Base-by-base conservation (phyloP, 2,113 vertebrate genomes). In the Excalfactoria chinensis region DNA sequence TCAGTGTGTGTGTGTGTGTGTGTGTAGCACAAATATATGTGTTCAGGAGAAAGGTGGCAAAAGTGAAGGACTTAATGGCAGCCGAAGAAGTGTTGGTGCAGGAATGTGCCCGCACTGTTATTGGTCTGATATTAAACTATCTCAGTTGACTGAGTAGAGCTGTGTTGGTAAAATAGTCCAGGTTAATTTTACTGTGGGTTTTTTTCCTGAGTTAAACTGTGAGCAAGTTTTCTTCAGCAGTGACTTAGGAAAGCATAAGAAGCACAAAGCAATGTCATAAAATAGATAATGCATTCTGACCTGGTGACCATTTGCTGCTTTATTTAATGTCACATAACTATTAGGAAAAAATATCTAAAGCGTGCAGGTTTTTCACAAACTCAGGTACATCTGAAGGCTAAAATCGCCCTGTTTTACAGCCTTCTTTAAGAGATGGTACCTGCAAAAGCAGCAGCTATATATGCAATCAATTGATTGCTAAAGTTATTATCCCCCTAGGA, bases 401-500 rank as follows among this genome's bases (percentile, higher is more conserved):
- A 14, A 35, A 92, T 96, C 89, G 92, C 87, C 68, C 67, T 93
- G 30, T 94, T 90, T 97, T 83, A 40, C 79, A 82, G 12, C 77
- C 53, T 90, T 71, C 77, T 91, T 96, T 88, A 93, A 89, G 94
- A 90, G 80, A 49, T 72, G 76, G 59, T 93, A 80, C 89, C 81
- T 94, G 71, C 72, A 87, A 72, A 94, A 86, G 9, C 70, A 78
- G 53, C 71, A 51, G 49, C 49, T 28, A 28, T 89, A 69, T 88
- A 69, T 96, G 79, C 91, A 97, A 94, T 97, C 84, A 96, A 58
- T 95, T 96, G 80, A 93, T 95, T 96, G 96, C 95, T 90, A 44
- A 70, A 93, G 84, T 95, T 95, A 86, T 96, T 97, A 96, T 95
- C 94, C 72, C 89, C 91, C 91, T 92, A 96, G 93, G 80, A 95